These are phyloP conservation scores for Batillaria attramentaria DNA, from an alignment of 1,140 invertebrate genomes.

Conservation along the genomic window DNA sequence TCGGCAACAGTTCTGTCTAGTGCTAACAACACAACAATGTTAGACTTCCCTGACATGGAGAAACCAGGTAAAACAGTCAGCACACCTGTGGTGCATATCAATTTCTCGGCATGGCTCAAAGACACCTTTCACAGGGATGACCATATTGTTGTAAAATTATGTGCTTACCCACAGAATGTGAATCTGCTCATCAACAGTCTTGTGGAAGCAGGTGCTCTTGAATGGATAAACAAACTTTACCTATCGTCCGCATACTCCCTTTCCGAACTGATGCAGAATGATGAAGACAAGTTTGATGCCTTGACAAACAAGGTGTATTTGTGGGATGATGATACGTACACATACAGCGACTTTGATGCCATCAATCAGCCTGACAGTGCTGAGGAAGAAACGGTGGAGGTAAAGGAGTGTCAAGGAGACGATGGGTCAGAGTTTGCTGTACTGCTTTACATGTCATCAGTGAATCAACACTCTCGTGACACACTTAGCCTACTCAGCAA, in stretches of 20 bases:
- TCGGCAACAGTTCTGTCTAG: constrained; percentile 16
- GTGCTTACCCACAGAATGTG: constrained; percentile 31
- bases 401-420: constrained; percentile 31
- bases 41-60: background rate
- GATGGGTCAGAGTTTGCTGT: constrained; percentile 22
- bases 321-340: constrained; percentile 39
- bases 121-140: constrained; percentile 46
- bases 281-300: constrained; percentile 28
- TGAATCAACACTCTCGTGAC: background rate
- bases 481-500: constrained; percentile 23
- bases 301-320: constrained; percentile 24
- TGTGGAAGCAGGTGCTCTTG: constrained; percentile 25
- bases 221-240: constrained; percentile 54
- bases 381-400: background rate
- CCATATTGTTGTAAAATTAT: constrained; percentile 46
- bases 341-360: constrained; percentile 42
- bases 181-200: constrained; percentile 28
- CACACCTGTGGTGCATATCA: constrained; percentile 22
- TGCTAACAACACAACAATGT: background rate
- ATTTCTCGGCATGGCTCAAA: constrained; percentile 39
- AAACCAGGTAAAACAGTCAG: background rate
- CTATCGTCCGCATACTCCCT: constrained; percentile 29
- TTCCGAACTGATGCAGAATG: constrained; percentile 3
- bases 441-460: constrained; percentile 27
- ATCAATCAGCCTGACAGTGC: constrained; percentile 24